Base-by-base conservation (phyloP, 2,888 invertebrate species). In the Eupeodes luniger region DNA sequence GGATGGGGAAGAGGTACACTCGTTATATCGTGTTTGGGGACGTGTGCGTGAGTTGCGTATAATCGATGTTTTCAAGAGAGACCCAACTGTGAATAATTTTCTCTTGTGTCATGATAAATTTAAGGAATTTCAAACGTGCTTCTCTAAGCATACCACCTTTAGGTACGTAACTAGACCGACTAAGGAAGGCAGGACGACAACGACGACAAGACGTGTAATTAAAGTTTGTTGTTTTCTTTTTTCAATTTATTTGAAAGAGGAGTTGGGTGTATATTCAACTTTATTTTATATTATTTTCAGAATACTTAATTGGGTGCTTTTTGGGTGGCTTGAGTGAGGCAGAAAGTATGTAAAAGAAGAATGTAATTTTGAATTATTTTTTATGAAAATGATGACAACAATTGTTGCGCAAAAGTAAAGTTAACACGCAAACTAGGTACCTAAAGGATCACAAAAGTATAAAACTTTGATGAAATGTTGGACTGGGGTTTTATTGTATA, bases 41-140 rank as follows among this genome's bases (percentile, higher is more conserved):
- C 40, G 40, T 66, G 72, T 80, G 74, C 81, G 81, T 81, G 81
- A 66, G 53, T 47, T 74, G 81, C 49, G 66, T 74, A 62, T n/a
- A 74, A 75, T 81, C 81, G 49, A 81, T 74, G 59, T 70, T 59
- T 80, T 53, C 47, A 57, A 55, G 9, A 70, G 57, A 40, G 53
- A 72, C 51, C 40, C 16, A 51, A 69, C 61, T 70, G 40, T 80
- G 72, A 80, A 72, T 80, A 57, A 55, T 55, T 72, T 72, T 59
- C 10, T n/a, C 7, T 72, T 57, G 12, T 70, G 55, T 57, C 69
- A 69, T 69, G 53, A 53, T 66, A 66, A 66, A 66, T 70, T 70
- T 55, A 36, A 57, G 44, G 27, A 70, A 57, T 57, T 70, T 44
- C 44, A 19, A 70, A 70, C 57, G 55, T 70, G 70, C 14, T 57